Conservation (phyloP, 2,888 invertebrate genomes). For the Stenodera caucasica region DNA sequence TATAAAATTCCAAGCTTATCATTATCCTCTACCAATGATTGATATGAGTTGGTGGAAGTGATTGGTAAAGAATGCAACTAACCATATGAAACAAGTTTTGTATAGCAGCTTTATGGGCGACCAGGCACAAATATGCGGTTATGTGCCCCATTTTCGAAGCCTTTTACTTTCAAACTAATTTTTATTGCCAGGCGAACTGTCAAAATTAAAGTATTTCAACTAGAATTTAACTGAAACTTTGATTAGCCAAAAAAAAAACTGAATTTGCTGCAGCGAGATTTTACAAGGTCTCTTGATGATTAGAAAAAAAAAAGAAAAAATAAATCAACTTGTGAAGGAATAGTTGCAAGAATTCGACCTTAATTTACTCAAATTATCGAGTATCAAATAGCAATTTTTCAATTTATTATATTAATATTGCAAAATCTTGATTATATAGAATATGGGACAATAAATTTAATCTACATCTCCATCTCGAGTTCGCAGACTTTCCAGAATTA, state of each 20-base stretch:
- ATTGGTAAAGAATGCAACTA: not conserved
- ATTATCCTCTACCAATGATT: slow-evolving; percentile 2
- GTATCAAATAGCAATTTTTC: not conserved
- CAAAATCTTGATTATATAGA: no score
- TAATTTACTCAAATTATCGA: not conserved
- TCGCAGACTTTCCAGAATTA: no score
- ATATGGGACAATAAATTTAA: no score
- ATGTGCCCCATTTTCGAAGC: slow-evolving; percentile 1
- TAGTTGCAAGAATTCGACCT: not conserved
- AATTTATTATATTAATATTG: no score
- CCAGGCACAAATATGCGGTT: slow-evolving; percentile 2
- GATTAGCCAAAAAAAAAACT: no score
- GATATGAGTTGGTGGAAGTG: not conserved
- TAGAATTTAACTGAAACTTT: no score
- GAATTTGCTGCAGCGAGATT: no score
- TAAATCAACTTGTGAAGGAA: no score
- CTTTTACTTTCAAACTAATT: slow-evolving; percentile 1
- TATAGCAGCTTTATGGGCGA: not conserved
- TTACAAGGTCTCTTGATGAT: not conserved
- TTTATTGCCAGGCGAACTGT: no score
- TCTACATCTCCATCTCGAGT: no score
- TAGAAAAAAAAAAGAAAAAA: not conserved
- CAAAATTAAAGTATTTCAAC: no score
- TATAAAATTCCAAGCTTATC: no score
- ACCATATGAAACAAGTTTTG: not conserved